phyloP scores from a whole-genome alignment of 2,888 invertebrate genomes.

The Agelastica alni region DNA sequence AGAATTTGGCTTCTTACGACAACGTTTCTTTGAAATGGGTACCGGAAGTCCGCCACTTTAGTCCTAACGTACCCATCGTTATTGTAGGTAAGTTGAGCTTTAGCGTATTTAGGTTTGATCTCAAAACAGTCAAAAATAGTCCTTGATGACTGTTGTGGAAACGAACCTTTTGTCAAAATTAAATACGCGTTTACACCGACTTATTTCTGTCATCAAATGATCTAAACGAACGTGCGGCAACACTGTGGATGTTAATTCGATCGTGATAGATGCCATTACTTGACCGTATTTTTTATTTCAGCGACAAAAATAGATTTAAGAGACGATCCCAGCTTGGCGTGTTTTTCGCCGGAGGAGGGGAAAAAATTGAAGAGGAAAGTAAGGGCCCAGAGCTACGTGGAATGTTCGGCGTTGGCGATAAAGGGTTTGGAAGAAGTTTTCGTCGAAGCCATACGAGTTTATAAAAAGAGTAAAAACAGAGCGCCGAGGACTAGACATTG shows the following conservation, averaged over 20 bases:
- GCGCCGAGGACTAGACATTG: slow-evolving; percentile 35
- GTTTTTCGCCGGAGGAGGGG: slow-evolving; percentile 73
- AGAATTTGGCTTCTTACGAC: slow-evolving; percentile 79
- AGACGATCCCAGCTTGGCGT: slow-evolving; percentile 59
- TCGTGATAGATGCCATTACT: too few species aligned
- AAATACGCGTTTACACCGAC: too few species aligned
- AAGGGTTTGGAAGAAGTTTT: slow-evolving; percentile 52
- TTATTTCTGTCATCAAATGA: too few species aligned
- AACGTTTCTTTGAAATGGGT: slow-evolving; percentile 87
- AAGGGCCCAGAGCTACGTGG: slow-evolving; percentile 51
- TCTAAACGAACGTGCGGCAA: too few species aligned
- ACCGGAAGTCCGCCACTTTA: slow-evolving; percentile 86
- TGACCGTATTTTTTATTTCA: slow-evolving; percentile 56
- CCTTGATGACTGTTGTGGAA: too few species aligned
- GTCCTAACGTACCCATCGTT: slow-evolving; percentile 78
- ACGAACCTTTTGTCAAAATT: too few species aligned
- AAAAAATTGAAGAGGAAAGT: slow-evolving; percentile 71
- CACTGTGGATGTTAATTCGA: too few species aligned
- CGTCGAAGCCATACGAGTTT: slow-evolving; percentile 49
- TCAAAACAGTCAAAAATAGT: too few species aligned
- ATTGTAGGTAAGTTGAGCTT: slow-evolving; percentile 75
- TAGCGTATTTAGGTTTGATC: too few species aligned
- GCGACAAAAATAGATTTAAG: slow-evolving; percentile 83
- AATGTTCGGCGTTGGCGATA: slow-evolving; percentile 53
- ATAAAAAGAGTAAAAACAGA: slow-evolving; percentile 42